Conservation (phyloP, 2,113 vertebrate species). For the Mola mola region DNA sequence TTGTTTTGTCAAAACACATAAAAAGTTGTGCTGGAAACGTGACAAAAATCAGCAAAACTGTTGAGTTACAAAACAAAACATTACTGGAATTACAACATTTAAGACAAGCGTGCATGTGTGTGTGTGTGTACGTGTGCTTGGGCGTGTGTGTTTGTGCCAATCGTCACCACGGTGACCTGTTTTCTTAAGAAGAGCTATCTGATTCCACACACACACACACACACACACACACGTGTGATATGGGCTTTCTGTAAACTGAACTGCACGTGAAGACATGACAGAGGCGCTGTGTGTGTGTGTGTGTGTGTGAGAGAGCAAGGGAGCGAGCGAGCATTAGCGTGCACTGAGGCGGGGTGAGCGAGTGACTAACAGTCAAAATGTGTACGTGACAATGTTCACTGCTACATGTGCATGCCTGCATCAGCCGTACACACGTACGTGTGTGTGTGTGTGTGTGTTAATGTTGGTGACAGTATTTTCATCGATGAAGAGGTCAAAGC, state of each 20-base stretch:
- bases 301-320: neutral
- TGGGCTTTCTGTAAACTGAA: neutral
- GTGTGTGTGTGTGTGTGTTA: neutral
- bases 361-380: constrained; percentile 17
- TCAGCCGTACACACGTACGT: neutral
- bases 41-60: no score
- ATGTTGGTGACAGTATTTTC: no score
- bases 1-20: no score
- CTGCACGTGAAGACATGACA: neutral
- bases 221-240: constrained; percentile 2
- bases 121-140: constrained; percentile 1
- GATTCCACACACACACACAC: constrained; percentile 18
- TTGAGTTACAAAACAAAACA: no score
- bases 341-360: neutral
- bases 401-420: neutral
- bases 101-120: neutral
- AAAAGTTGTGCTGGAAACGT: no score
- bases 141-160: neutral
- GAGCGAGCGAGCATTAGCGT: neutral
- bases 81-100: no score
- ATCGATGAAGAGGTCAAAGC: no score
- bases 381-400: constrained; percentile 45
- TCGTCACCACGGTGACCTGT: neutral
- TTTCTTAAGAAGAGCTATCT: constrained; percentile 27
- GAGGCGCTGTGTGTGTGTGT: constrained; percentile 3